Percentiles rank a stretch among this genome's conserved stretches.
Conservation (phyloP, 2,888 invertebrate genomes). For the Conistra vaccinii region DNA sequence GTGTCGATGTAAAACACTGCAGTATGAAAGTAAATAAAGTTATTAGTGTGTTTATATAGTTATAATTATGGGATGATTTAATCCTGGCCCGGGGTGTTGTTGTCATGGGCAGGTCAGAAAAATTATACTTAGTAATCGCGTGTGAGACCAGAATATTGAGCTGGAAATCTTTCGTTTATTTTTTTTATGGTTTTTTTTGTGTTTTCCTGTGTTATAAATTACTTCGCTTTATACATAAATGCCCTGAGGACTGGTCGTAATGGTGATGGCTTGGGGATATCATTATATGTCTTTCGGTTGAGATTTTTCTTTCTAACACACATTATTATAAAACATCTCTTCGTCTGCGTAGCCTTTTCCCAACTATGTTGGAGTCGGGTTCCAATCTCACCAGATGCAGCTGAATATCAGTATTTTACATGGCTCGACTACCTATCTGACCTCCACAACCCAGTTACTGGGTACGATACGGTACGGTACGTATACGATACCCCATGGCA, state of each 20-base stretch:
- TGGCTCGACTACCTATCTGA: not conserved
- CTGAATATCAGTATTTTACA: not conserved
- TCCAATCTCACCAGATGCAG: not conserved
- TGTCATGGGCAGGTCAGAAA: constrained; percentile 42
- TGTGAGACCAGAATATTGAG: constrained; percentile 14
- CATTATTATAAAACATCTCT: not conserved
- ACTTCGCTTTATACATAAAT: not conserved
- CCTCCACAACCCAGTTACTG: not conserved
- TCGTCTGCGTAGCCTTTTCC: not conserved
- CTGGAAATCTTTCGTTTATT: not conserved
- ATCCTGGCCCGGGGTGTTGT: constrained; percentile 44
- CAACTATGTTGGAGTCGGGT: not conserved
- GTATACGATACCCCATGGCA: not conserved
- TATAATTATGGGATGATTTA: constrained; percentile 56
- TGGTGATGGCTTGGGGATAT: not conserved
- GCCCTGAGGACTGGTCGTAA: not conserved
- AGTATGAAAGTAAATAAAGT: constrained; percentile 57
- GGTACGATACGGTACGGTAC: too few species aligned
- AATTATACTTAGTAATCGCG: not conserved
- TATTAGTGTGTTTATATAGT: constrained; percentile 60
- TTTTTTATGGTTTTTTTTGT: not conserved
- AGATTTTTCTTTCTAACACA: not conserved
- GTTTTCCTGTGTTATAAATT: not conserved
- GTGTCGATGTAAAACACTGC: constrained; percentile 56
- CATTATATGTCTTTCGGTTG: not conserved